Conservation (phyloP, 2,797 vertebrate species). For the Setipinna tenuifilis region DNA sequence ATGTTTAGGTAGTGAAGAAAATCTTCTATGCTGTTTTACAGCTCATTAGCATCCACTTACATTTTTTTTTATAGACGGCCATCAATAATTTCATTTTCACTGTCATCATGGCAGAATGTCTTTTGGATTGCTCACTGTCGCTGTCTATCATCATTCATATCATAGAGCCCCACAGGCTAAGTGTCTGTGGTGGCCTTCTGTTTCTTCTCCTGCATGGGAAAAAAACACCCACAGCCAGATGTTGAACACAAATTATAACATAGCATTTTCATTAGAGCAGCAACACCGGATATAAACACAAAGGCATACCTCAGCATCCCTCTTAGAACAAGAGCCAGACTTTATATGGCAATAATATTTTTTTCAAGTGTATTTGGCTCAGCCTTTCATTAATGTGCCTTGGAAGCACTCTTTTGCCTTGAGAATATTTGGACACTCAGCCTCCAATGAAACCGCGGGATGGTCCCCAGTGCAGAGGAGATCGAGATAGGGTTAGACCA, state of each 20-base stretch:
- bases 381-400: conserved; percentile 20
- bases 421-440: not conserved
- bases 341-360: conserved; percentile 24
- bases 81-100: not conserved
- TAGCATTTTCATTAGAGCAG: not conserved
- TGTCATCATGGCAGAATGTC: not conserved
- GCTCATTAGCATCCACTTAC: not conserved
- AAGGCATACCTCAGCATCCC: conserved; percentile 22
- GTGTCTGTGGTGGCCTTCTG: not conserved
- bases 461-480: not conserved
- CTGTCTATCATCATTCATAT: not conserved
- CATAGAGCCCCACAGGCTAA: not conserved
- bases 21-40: not conserved
- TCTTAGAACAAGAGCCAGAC: conserved; percentile 12
- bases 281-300: conserved; percentile 16
- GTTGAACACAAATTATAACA: not conserved
- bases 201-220: not conserved
- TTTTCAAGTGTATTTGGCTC: conserved; percentile 6
- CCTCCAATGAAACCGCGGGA: not conserved
- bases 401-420: not conserved
- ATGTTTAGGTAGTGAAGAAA: not conserved
- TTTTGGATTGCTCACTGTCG: not conserved
- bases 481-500: not conserved
- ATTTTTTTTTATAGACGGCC: not conserved
- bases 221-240: not conserved